Base-by-base conservation (phyloP, 2,797 vertebrate genomes). In the Characodon lateralis region DNA sequence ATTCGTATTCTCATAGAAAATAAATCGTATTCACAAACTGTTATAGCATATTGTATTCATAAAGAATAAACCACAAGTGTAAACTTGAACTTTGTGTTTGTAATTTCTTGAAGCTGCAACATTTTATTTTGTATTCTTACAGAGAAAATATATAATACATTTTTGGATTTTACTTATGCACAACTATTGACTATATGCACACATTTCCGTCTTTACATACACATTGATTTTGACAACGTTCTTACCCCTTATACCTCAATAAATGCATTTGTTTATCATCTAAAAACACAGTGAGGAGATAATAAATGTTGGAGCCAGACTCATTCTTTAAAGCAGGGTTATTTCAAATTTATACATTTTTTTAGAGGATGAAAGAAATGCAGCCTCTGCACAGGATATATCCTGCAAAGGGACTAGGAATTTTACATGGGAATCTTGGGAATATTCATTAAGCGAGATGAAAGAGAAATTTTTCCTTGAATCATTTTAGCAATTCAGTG, bases 401-500 rank as follows among this genome's bases (percentile, higher is more conserved):
- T 48, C 14, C 48, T 72, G 58, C 20, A 72, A 46, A 51, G 13
- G 43, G 22, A 53, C 22, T 28, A 28, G 51, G 28, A 51, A 20
- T 82, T 72, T 79, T 73, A 53, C 28, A 79, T 69, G 24, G 28
- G 28, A 83, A 71, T 82, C 35, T 63, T 58, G 61, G 75, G 20
- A 69, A 69, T 58, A 75, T 79, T 77, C 69, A 84, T 83, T 83
- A 56, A 63, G 55, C 24, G n/a, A 74, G 59, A 87, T 74, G 55
- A 84, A 85, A 82, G 50, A 24, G 35, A 68, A 72, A 70, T 53
- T 78, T 24, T 63, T 51, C 55, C 4, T 41, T 51, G 48, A 76
- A 72, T 83, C 61, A 53, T 73, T 78, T 79, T 20, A 24, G 31
- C 69, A 46, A 66, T 20, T 10, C 70, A 51, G 12, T 72, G 41